Conservation (phyloP, 1,140 invertebrate genomes). For the Drosophila pachea region DNA sequence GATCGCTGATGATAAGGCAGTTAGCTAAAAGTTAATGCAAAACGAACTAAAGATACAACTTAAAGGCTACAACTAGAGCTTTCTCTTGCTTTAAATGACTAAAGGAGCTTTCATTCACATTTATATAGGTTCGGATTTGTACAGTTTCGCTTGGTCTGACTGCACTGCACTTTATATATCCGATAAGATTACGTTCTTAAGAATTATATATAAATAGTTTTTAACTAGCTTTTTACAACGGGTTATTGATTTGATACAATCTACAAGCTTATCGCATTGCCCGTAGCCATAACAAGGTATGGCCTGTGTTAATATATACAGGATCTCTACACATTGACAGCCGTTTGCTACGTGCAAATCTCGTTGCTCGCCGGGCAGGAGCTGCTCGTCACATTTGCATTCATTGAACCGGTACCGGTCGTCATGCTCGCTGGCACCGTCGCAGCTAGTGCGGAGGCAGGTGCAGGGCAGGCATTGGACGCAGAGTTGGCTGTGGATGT, state of each 20-base stretch:
- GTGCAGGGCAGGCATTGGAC: conserved; percentile 13
- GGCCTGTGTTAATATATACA: conserved; percentile 23
- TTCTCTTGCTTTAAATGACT: conserved; percentile 41
- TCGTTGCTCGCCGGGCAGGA: conserved; percentile 61
- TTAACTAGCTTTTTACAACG: conserved; percentile 70
- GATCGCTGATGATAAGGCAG: conserved; percentile 55
- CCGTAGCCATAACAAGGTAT: conserved; percentile 7
- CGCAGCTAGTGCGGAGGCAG: not conserved
- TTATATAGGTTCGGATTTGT: conserved; percentile 40
- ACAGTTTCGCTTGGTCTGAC: conserved; percentile 18
- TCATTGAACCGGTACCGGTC: conserved; percentile 57
- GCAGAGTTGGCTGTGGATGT: conserved; percentile 10
- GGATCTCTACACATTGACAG: not conserved
- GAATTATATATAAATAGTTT: conserved; percentile 56
- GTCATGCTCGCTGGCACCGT: conserved; percentile 58
- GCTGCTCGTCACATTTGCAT: conserved; percentile 61
- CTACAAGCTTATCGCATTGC: conserved; percentile 49
- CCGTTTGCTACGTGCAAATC: conserved; percentile 69
- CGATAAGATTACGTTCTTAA: conserved; percentile 30
- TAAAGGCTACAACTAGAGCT: conserved; percentile 59
- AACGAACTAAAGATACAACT: conserved; percentile 60
- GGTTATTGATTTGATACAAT: conserved; percentile 47
- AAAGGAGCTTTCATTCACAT: conserved; percentile 74
- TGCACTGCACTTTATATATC: conserved; percentile 15
- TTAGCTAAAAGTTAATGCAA: conserved; percentile 59